Percentiles rank a stretch among this genome's conserved stretches.
Evolutionary conservation across 2,113 vertebrate genomes (phyloP).

Genomic region (Fregetta grallaria): DNA sequence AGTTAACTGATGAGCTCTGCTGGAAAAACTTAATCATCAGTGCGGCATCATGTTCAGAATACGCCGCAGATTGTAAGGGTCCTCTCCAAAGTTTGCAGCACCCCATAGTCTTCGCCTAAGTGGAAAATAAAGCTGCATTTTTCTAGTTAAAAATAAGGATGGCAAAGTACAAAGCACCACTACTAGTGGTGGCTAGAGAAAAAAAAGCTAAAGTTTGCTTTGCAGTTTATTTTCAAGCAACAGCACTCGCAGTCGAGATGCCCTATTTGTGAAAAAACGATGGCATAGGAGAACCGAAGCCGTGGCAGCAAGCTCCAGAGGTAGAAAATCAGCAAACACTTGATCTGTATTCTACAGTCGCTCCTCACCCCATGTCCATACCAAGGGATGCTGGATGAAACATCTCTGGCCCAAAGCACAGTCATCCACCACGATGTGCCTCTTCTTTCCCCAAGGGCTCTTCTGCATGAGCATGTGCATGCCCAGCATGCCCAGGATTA

Average conservation of each 20-base stretch:
- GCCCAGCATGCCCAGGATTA: neutral
- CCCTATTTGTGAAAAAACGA: neutral
- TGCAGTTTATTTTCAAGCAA: neutral
- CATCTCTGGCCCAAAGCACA: neutral
- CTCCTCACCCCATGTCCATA: neutral
- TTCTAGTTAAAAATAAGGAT: neutral
- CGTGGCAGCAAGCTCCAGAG: too few relatives aligned
- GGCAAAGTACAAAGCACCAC: neutral
- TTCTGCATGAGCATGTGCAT: neutral
- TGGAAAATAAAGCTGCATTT: neutral
- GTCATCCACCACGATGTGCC: neutral
- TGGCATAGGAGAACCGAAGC: neutral
- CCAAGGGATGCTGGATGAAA: neutral
- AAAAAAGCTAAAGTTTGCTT: neutral
- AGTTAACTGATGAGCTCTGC: neutral
- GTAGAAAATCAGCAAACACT: neutral
- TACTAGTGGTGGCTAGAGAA: neutral
- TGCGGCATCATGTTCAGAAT: too few relatives aligned
- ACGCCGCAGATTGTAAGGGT: neutral
- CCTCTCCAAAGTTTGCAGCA: neutral
- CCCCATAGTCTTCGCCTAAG: fast-evolving
- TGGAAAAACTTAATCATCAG: neutral
- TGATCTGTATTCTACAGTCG: neutral
- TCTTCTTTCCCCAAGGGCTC: neutral
- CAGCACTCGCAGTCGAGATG: neutral